Evolutionary conservation across 2,888 invertebrate species (phyloP).

Genomic region (Epirrita christyi): DNA sequence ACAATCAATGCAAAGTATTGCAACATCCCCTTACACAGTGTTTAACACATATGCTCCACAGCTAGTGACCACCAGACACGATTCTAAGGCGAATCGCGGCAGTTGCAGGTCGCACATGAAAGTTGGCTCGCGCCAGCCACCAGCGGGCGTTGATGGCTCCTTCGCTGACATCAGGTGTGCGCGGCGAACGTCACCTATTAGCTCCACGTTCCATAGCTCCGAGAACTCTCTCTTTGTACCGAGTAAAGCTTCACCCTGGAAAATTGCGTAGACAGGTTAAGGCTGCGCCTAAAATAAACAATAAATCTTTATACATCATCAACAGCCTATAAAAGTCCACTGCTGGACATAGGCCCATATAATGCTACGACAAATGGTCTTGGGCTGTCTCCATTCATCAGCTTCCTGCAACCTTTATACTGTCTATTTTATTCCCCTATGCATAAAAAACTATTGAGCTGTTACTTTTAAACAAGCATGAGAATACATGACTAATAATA

Average conservation of each 20-base stretch:
- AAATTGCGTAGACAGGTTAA: background rate
- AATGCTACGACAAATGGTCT: no score
- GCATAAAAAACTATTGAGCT: no score
- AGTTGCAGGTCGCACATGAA: conserved; percentile 75
- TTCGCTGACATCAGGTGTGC: conserved; percentile 68
- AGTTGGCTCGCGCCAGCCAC: conserved; percentile 73
- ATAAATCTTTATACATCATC: no score
- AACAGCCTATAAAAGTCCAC: no score
- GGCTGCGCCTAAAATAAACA: background rate
- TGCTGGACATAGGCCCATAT: no score
- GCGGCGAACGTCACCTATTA: conserved; percentile 67
- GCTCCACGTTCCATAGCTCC: conserved; percentile 71
- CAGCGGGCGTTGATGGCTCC: conserved; percentile 50
- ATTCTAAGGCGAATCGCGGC: conserved; percentile 72
- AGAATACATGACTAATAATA: no score
- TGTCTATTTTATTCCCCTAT: no score
- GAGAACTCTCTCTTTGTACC: conserved; percentile 68
- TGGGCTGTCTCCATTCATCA: no score
- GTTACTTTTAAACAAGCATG: no score
- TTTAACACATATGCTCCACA: conserved; percentile 82
- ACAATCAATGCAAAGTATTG: no score
- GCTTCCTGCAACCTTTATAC: no score
- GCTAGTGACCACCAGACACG: conserved; percentile 83
- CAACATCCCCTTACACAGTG: conserved; percentile 66
- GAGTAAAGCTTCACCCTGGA: conserved; percentile 65